Evolutionary conservation across 2,113 vertebrate genomes (phyloP).

Genomic region (Xenotilapia leptura): DNA sequence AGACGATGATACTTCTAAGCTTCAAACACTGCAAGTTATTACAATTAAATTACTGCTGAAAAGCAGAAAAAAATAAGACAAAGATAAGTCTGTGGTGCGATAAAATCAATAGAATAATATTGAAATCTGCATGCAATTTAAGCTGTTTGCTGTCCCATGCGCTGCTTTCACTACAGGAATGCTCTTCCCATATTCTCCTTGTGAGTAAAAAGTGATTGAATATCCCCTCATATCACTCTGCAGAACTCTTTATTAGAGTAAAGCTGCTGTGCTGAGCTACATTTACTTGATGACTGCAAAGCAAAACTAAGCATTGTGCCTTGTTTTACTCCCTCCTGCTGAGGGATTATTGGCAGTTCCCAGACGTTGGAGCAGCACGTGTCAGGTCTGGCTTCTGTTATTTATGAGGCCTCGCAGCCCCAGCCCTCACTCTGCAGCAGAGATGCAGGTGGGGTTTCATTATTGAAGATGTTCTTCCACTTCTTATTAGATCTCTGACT

Average conservation of each 20-base stretch:
- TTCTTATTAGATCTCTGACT: constrained; percentile 68
- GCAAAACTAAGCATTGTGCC: constrained; percentile 12
- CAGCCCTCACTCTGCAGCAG: constrained; percentile 44
- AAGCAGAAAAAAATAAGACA: not conserved
- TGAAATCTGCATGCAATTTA: not conserved
- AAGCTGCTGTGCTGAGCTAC: constrained; percentile 7
- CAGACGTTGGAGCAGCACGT: constrained; percentile 50
- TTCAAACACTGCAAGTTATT: not conserved
- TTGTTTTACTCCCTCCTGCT: not conserved
- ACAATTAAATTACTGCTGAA: not conserved
- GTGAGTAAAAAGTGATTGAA: not conserved
- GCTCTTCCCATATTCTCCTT: not conserved
- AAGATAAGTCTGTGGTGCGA: not conserved
- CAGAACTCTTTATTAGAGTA: constrained; percentile 11
- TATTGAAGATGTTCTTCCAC: constrained; percentile 66
- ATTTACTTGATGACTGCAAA: constrained; percentile 37
- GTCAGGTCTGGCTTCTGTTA: constrained; percentile 58
- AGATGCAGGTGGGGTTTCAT: constrained; percentile 65
- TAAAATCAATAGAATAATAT: not conserved
- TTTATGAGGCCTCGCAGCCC: constrained; percentile 60
- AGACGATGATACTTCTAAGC: not conserved
- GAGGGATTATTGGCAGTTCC: constrained; percentile 58
- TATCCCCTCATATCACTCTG: not conserved
- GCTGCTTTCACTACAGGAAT: not conserved
- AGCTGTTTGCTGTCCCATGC: not conserved